phyloP scores from a whole-genome alignment of 1,140 invertebrate species.

The Scaptomyza hsui region DNA sequence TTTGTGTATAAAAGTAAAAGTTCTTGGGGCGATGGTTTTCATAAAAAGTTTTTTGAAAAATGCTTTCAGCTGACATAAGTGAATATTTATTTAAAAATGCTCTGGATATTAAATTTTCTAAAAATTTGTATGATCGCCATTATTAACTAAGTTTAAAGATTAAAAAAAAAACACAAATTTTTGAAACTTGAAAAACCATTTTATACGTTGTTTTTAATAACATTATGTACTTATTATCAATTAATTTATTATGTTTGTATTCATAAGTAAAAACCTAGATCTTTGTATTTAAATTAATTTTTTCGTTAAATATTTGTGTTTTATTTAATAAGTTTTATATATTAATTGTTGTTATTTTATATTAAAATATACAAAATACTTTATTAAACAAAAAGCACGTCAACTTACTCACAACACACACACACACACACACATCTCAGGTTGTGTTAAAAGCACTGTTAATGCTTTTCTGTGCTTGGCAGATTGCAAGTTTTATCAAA shows the following conservation, averaged over 20 bases:
- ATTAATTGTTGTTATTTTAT: not conserved
- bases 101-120: too few relatives aligned
- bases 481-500: conserved; percentile 74
- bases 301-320: not conserved
- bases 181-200: too few relatives aligned
- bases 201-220: too few relatives aligned
- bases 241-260: too few relatives aligned
- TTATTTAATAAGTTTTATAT: not conserved
- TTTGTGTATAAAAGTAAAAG: conserved; percentile 60
- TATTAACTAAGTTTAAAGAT: too few relatives aligned
- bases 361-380: not conserved
- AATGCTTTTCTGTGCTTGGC: conserved; percentile 73
- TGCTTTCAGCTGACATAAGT: conserved; percentile 9
- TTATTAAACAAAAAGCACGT: conserved; percentile 46
- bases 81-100: too few relatives aligned
- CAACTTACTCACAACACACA: not conserved
- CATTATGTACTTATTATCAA: too few relatives aligned
- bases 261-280: too few relatives aligned
- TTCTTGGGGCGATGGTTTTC: conserved; percentile 44
- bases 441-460: conserved; percentile 58
- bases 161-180: too few relatives aligned
- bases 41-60: conserved; percentile 47
- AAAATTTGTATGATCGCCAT: too few relatives aligned
- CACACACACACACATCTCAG: conserved; percentile 8
- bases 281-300: too few relatives aligned